Evolutionary conservation across 2,113 vertebrate genomes (phyloP).

Genomic region (Nannospalax galili): DNA sequence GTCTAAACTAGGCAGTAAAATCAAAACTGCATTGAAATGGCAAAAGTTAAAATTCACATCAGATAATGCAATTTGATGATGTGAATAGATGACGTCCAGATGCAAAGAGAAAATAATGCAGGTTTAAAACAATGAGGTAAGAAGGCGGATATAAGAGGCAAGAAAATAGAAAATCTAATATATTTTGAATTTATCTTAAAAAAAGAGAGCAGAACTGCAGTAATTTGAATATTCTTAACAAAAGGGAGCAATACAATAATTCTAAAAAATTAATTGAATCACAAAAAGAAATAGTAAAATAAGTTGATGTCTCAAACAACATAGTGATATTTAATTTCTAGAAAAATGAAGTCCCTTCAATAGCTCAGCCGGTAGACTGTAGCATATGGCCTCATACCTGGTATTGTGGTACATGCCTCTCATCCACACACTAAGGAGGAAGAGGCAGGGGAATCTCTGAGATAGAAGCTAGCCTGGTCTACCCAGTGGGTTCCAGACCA

Average conservation of each 20-base stretch:
- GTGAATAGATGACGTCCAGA: neutral
- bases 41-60: neutral
- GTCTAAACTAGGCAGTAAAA: neutral
- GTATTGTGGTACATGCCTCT: no score
- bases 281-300: constrained; percentile 14
- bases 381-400: no score
- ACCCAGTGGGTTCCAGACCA: no score
- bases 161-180: neutral
- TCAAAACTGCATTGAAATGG: neutral
- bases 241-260: neutral
- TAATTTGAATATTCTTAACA: neutral
- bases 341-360: no score
- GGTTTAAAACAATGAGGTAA: neutral
- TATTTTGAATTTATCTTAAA: neutral
- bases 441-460: no score
- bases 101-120: neutral
- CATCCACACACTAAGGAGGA: no score
- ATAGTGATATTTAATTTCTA: no score
- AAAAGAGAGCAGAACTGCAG: neutral
- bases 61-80: neutral
- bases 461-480: no score
- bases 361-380: no score
- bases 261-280: neutral
- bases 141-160: neutral
- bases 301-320: no score